These are phyloP conservation scores for Diprion similis DNA, from an alignment of 1,140 invertebrate genomes.

Conservation along the genomic window DNA sequence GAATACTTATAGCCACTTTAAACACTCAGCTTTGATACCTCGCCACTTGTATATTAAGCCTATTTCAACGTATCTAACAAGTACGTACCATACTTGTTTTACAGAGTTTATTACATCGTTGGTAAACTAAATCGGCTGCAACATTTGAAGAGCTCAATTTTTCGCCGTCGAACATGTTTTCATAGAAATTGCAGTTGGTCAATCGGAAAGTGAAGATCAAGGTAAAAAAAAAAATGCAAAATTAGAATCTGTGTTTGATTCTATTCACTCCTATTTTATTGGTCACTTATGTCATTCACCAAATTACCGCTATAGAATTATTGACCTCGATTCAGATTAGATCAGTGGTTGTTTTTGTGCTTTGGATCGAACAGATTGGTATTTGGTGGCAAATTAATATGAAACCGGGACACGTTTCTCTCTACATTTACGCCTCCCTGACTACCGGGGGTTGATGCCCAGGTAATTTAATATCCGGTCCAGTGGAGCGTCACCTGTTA, in stretches of 20 bases:
- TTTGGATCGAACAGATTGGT: background rate
- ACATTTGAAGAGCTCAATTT: too few species aligned
- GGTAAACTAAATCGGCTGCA: too few species aligned
- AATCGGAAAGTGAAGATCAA: too few species aligned
- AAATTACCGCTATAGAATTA: too few species aligned
- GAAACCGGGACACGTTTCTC: background rate
- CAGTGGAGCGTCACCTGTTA: background rate
- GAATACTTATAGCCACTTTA: background rate
- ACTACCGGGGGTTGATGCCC: background rate
- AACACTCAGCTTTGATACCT: background rate
- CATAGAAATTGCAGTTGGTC: too few species aligned
- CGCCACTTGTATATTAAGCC: background rate
- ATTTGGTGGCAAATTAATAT: background rate
- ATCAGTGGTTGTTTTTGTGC: background rate
- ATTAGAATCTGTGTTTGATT: too few species aligned
- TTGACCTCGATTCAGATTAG: too few species aligned
- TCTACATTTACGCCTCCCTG: background rate
- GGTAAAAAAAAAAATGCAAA: too few species aligned
- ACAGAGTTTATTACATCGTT: too few species aligned
- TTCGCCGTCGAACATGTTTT: too few species aligned
- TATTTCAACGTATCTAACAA: background rate
- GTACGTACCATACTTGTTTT: background rate
- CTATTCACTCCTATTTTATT: too few species aligned
- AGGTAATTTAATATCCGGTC: conserved; percentile 5
- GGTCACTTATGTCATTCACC: too few species aligned